Percentiles rank a stretch among this genome's conserved stretches.
These are phyloP conservation scores for Triplophysa bombifrons DNA, from an alignment of 2,797 vertebrate genomes.

Conservation along the genomic window DNA sequence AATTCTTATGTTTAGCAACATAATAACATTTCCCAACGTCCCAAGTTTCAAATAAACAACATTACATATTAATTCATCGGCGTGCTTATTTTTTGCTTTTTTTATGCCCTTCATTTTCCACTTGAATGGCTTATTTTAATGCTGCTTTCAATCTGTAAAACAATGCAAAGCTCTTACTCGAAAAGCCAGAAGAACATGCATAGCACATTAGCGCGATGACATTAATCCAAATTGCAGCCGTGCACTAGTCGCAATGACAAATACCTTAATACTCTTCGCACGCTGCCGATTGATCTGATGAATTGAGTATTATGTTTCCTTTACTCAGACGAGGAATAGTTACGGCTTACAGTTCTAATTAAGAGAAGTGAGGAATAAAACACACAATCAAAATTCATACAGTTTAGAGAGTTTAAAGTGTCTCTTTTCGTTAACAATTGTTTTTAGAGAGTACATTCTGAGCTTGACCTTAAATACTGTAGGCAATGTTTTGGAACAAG, in stretches of 20 bases:
- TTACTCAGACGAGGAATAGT: conserved; percentile 62
- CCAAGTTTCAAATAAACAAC: conserved; percentile 46
- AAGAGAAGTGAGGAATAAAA: background rate
- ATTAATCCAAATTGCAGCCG: conserved; percentile 58
- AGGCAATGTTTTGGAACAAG: background rate
- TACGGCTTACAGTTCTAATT: background rate
- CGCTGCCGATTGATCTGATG: conserved; percentile 79
- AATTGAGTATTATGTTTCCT: conserved; percentile 70
- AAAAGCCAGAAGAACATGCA: conserved; percentile 41
- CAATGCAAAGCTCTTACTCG: conserved; percentile 42
- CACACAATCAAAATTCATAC: background rate
- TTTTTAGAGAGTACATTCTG: background rate
- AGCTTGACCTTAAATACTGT: background rate
- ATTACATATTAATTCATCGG: conserved; percentile 26
- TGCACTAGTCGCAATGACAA: conserved; percentile 61
- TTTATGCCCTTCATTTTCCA: conserved; percentile 35
- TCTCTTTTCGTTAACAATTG: background rate
- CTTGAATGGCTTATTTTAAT: conserved; percentile 48
- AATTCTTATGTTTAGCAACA: conserved; percentile 35
- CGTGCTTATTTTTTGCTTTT: background rate
- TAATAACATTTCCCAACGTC: conserved; percentile 27
- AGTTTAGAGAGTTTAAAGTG: background rate
- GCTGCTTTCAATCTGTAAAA: conserved; percentile 51
- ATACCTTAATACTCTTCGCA: conserved; percentile 65
- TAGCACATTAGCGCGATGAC: conserved; percentile 50